Evolutionary conservation across 2,888 invertebrate species (phyloP), one percentile per base, ranked within the genome.

Genomic region (Adelphocoris suturalis): DNA sequence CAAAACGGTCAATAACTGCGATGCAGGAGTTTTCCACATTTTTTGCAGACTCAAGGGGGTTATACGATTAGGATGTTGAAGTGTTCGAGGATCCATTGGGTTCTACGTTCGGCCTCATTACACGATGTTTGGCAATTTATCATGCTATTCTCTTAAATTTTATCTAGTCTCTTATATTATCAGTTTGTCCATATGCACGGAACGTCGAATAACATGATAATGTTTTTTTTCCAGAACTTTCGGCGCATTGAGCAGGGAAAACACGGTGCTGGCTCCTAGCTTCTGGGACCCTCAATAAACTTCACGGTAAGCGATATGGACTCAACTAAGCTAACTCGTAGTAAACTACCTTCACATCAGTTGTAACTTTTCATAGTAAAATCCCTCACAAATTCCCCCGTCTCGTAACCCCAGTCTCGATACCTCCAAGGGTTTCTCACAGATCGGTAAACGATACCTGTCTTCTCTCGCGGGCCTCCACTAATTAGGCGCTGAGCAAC

Each of bases 341-440:
- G n/a, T 61, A 61, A 61, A 61, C 61, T 61, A 61, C n/a, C 61
- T 61, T 61, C 61, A 61, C 61, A 61, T 61, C 61, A 61, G 61
- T n/a, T 19, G 61, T 61, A 61, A 61, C 16, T 61, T 61, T 61
- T 19, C 61, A n/a, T 61, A 61, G n/a, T 19, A 61, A 52, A 61
- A 61, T n/a, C 2, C 61, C 19, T 3, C 61, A n/a, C n/a, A 3
- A 61, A 61, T 3, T n/a, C 61, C 61, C n/a, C 61, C 61, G n/a
- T 9, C 61, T 52, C 52, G 12, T 52, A 12, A 37, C 52, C 52
- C 61, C 9, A 61, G 9, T n/a, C 61, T 0, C 2, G 19, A 61
- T 61, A n/a, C n/a, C 61, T n/a, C 9, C n/a, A 9, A 19, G 61
- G 61, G 61, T 61, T 61, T 61, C 61, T n/a, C 61, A n/a, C 61